Percentiles rank a stretch among this genome's conserved stretches.
Evolutionary conservation across 2,113 vertebrate species (phyloP).

Genomic region (Dascyllus trimaculatus): DNA sequence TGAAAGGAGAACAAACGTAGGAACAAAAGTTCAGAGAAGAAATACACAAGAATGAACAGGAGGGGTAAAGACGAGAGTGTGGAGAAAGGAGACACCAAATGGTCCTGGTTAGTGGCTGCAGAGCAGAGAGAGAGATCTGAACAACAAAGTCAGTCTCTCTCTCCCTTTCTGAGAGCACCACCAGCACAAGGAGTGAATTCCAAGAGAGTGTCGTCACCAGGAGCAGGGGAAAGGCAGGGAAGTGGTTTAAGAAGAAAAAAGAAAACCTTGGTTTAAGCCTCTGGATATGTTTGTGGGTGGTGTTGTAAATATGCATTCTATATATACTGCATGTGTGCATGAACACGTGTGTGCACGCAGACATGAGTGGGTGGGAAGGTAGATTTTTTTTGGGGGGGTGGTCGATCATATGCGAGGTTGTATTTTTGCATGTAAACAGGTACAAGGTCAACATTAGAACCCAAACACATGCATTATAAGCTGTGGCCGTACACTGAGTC

Average conservation of each 20-base stretch:
- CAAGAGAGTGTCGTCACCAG: constrained; percentile 83
- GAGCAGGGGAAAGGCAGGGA: constrained; percentile 86
- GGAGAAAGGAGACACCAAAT: constrained; percentile 81
- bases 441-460: constrained; percentile 17
- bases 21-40: constrained; percentile 8
- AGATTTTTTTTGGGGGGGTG: background rate
- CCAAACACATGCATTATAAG: background rate
- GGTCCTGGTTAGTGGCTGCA: constrained; percentile 77
- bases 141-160: constrained; percentile 63
- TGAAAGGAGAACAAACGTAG: constrained; percentile 43
- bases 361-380: background rate
- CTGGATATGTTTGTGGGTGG: constrained; percentile 67
- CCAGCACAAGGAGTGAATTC: constrained; percentile 86
- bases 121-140: constrained; percentile 74
- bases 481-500: constrained; percentile 2
- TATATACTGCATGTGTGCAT: constrained; percentile 10
- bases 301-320: constrained; percentile 40
- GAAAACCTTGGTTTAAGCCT: constrained; percentile 67
- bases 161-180: constrained; percentile 69
- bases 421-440: constrained; percentile 17
- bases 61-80: constrained; percentile 49
- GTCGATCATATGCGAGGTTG: background rate
- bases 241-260: constrained; percentile 80
- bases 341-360: background rate
- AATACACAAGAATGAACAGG: constrained; percentile 20